Conservation (phyloP, 2,888 invertebrate genomes). For the Polyommatus icarus region DNA sequence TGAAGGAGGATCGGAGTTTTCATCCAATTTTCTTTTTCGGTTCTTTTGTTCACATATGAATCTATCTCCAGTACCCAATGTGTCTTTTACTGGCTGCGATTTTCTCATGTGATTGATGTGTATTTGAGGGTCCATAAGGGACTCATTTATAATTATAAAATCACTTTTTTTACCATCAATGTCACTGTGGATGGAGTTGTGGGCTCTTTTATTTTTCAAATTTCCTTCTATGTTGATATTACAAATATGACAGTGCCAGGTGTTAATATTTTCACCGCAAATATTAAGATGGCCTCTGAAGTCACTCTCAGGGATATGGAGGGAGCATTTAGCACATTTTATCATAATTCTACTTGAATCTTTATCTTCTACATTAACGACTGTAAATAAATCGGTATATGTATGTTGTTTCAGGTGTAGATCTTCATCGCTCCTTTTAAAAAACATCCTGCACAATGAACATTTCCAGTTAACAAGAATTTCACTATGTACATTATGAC, state of each 20-base stretch:
- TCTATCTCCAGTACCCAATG: neutral
- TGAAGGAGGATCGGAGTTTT: neutral
- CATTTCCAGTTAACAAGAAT: slow-evolving; percentile 60
- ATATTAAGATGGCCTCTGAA: slow-evolving; percentile 50
- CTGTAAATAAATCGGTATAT: slow-evolving; percentile 48
- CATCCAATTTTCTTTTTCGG: neutral
- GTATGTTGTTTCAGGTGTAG: slow-evolving; percentile 58
- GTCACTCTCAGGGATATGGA: slow-evolving; percentile 55
- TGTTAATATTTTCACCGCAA: slow-evolving; percentile 50
- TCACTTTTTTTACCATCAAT: slow-evolving; percentile 41
- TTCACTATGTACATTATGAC: slow-evolving; percentile 55
- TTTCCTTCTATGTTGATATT: slow-evolving; percentile 53
- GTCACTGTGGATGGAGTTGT: slow-evolving; percentile 43
- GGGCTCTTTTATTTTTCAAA: neutral
- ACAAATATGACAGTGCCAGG: slow-evolving; percentile 56
- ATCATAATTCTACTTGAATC: slow-evolving; percentile 49
- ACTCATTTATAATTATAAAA: slow-evolving; percentile 47
- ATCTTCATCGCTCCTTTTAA: slow-evolving; percentile 55
- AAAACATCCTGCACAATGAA: slow-evolving; percentile 50
- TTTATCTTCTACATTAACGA: slow-evolving; percentile 48
- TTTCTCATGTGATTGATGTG: neutral
- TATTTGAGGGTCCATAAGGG: neutral
- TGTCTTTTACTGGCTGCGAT: neutral
- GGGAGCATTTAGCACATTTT: slow-evolving; percentile 57
- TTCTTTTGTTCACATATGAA: neutral